Conservation (phyloP, 2,888 invertebrate genomes). For the Drosophila maculinotata region DNA sequence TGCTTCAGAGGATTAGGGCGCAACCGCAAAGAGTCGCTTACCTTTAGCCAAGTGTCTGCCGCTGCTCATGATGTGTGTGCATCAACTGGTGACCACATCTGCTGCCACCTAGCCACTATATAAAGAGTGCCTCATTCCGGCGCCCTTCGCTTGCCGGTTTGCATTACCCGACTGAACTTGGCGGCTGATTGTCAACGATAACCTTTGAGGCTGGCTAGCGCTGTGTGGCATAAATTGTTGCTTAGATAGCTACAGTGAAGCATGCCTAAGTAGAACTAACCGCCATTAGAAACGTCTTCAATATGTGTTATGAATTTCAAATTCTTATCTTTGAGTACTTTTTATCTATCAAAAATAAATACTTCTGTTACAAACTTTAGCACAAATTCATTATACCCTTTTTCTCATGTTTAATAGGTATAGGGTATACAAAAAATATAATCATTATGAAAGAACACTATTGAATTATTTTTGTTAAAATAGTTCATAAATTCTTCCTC, state of each 20-base stretch:
- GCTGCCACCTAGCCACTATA: conserved; percentile 26
- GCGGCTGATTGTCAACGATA: conserved; percentile 21
- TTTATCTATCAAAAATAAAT: no score
- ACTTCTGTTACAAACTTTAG: no score
- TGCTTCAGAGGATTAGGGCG: not conserved
- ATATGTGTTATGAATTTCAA: no score
- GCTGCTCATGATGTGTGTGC: conserved; percentile 66
- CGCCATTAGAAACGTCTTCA: no score
- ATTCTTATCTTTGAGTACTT: no score
- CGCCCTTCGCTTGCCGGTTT: conserved; percentile 49
- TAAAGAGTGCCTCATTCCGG: conserved; percentile 21
- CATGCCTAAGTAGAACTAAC: not conserved
- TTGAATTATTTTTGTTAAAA: no score
- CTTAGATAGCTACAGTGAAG: conserved; percentile 15
- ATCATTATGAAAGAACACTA: no score
- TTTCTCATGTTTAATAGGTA: no score
- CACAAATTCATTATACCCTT: no score
- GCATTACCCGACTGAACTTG: conserved; percentile 63
- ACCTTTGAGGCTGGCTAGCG: conserved; percentile 54
- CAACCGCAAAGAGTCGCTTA: conserved; percentile 16
- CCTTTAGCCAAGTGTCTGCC: conserved; percentile 74
- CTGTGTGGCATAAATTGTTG: conserved; percentile 13
- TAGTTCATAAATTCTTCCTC: no score
- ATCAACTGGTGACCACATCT: conserved; percentile 37
- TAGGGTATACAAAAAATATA: no score